Evolutionary conservation across 2,113 vertebrate genomes (phyloP).

Genomic region (Trichechus manatus): DNA sequence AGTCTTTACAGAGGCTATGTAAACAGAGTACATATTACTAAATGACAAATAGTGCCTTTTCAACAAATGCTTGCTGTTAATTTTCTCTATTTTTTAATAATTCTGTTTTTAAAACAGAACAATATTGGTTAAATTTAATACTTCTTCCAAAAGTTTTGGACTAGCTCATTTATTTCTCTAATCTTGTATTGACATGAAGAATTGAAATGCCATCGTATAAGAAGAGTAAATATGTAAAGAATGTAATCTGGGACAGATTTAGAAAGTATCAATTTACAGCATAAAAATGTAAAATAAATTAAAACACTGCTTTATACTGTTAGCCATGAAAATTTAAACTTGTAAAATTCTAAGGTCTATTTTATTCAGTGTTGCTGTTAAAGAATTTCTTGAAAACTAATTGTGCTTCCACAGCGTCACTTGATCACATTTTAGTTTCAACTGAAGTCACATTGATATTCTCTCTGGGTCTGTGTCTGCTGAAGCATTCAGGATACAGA

Average conservation of each 20-base stretch:
- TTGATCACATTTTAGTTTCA: neutral
- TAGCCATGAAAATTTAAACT: neutral
- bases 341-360: neutral
- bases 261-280: neutral
- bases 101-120: neutral
- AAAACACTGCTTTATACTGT: neutral
- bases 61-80: neutral
- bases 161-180: neutral
- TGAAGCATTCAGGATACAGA: neutral
- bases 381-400: neutral
- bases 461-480: neutral
- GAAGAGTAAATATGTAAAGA: neutral
- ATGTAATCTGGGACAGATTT: neutral
- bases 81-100: neutral
- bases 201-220: neutral
- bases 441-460: neutral
- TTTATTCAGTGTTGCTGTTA: neutral
- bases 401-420: neutral
- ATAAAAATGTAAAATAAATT: constrained; percentile 15
- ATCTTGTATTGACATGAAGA: neutral
- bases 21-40: neutral
- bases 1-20: neutral
- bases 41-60: neutral
- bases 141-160: neutral
- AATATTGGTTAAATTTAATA: neutral